Base-by-base conservation (phyloP, 1,140 invertebrate genomes). In the Drosophila kanapiae region DNA sequence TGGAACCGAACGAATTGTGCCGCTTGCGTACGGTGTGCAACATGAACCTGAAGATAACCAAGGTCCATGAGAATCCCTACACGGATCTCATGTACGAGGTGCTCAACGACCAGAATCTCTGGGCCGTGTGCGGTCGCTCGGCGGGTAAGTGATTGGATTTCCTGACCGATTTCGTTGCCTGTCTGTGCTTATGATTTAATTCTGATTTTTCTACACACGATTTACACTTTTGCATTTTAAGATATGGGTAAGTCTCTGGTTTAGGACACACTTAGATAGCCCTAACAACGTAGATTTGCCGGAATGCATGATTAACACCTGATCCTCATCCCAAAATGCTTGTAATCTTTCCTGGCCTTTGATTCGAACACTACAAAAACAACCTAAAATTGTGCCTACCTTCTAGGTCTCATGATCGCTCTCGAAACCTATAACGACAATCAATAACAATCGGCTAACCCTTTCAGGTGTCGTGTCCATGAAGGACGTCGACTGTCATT, bases 11-110 rank as follows among this genome's bases (percentile, higher is more conserved):
- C 83, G 97, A 98, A 85, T 96, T 98, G 93, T 98, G 97, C 93
- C 95, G 97, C 71, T 96, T 97, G 40, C 97, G 97, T 57, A 96
- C 96, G 75, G 96, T 98, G 92, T 98, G 97, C 93, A 96, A 96
- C 93, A 94, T 99, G 68, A 96, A 96, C 90, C 93, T 99, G 42
- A 95, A 95, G 62, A 95, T 98, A 45, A 94, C 93, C 62, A 94
- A 95, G 91, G 92, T 93, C 61, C 92, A 82, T 86, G 93, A 91
- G 62, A 93, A 92, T 77, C 88, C 91, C 3, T 92, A 83, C 58
- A 56, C 94, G 61, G 96, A 96, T 75, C 94, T 99, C 1, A 98
- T 98, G 97, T 99, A 99, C 92, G 97, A 99, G 93, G 97, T 99
- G 9, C 93, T 98, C 35, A 97, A 96, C 31, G 98, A 98, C 93